Conservation (phyloP, 2,888 invertebrate species). For the Orchestes rusci region DNA sequence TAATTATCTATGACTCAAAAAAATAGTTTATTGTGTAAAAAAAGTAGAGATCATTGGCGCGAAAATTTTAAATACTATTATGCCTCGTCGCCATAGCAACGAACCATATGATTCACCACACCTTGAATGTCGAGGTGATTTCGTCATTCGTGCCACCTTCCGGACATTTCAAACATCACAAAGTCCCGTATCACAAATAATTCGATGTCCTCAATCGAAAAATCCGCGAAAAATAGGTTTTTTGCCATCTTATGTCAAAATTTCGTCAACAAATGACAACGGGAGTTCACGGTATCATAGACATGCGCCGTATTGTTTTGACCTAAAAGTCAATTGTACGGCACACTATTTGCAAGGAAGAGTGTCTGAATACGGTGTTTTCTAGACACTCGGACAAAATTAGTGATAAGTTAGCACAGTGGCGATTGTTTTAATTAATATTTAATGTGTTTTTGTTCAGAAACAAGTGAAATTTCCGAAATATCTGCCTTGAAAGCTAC, state of each 20-base stretch:
- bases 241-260: too few species aligned
- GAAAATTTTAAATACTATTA: slow-evolving; percentile 13
- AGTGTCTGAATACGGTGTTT: slow-evolving; percentile 32
- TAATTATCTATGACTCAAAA: too few species aligned
- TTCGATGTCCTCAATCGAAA: too few species aligned
- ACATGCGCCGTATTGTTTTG: slow-evolving; percentile 29
- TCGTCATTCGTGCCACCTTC: too few species aligned
- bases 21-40: too few species aligned
- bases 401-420: not conserved
- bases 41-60: slow-evolving; percentile 12
- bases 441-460: slow-evolving; percentile 22
- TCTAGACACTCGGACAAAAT: slow-evolving; percentile 15
- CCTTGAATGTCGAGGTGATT: slow-evolving; percentile 24
- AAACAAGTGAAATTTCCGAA: slow-evolving; percentile 17
- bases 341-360: slow-evolving; percentile 32
- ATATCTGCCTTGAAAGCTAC: slow-evolving; percentile 26
- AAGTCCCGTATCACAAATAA: too few species aligned
- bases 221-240: too few species aligned
- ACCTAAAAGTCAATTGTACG: slow-evolving; percentile 33
- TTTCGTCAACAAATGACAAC: slow-evolving; percentile 31
- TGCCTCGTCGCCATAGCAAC: slow-evolving; percentile 28
- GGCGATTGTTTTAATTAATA: slow-evolving; percentile 17
- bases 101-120: slow-evolving; percentile 34
- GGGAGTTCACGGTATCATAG: slow-evolving; percentile 23
- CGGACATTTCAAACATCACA: too few species aligned